phyloP scores from a whole-genome alignment of 2,888 invertebrate species.

The Harpalus rubripes region DNA sequence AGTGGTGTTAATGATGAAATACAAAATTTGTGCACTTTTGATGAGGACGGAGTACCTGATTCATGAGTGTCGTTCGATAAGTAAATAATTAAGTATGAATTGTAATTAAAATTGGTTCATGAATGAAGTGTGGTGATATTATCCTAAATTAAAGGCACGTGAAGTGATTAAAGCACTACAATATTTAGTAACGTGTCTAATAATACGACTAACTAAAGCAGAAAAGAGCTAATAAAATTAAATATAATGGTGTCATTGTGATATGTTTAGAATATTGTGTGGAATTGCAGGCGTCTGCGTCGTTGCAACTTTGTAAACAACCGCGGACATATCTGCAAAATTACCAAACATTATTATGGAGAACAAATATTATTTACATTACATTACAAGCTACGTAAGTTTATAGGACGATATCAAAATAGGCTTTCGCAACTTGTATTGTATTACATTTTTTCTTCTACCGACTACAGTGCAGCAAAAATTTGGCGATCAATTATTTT shows the following conservation, averaged over 20 bases:
- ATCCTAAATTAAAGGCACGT: constrained; percentile 65
- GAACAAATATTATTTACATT: no score
- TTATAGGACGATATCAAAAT: no score
- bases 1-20: background rate
- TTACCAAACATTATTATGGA: background rate
- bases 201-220: constrained; percentile 56
- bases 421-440: no score
- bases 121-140: constrained; percentile 51
- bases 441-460: no score
- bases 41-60: constrained; percentile 66
- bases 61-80: constrained; percentile 19
- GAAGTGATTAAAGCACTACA: constrained; percentile 66
- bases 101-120: constrained; percentile 13
- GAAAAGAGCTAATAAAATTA: constrained; percentile 55
- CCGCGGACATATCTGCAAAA: constrained; percentile 90
- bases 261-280: constrained; percentile 67
- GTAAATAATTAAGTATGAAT: constrained; percentile 5
- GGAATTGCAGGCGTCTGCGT: constrained; percentile 93
- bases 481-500: no score
- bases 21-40: constrained; percentile 15
- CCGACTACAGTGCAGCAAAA: no score
- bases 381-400: no score
- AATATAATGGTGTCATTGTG: constrained; percentile 60
- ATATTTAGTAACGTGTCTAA: constrained; percentile 49
- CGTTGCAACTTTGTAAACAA: constrained; percentile 96